These are phyloP conservation scores for Zaprionus camerounensis DNA, from an alignment of 1,140 invertebrate species.

Conservation along the genomic window DNA sequence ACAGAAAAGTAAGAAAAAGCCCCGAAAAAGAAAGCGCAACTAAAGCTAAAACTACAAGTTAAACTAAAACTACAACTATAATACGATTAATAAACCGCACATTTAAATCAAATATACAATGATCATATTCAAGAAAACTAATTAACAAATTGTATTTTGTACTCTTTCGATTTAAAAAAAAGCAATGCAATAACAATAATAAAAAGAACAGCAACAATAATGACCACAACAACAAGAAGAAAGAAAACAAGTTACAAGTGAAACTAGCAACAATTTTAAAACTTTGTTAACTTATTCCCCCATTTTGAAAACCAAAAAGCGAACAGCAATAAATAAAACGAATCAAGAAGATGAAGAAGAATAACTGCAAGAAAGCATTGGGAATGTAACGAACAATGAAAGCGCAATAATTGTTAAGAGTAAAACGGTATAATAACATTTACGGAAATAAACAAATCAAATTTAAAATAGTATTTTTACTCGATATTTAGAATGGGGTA, in stretches of 20 bases:
- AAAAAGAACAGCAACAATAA: slow-evolving; percentile 10
- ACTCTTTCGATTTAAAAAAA: slow-evolving; percentile 34
- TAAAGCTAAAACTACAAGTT: slow-evolving; percentile 11
- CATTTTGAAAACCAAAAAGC: slow-evolving; percentile 11
- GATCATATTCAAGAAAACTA: slow-evolving; percentile 17
- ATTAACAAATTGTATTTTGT: slow-evolving; percentile 38
- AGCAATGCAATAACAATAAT: slow-evolving; percentile 12
- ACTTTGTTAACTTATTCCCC: slow-evolving; percentile 44
- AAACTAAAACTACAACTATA: slow-evolving; percentile 14
- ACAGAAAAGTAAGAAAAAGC: neutral
- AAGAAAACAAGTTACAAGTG: neutral
- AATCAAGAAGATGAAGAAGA: neutral
- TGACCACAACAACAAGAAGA: slow-evolving; percentile 22
- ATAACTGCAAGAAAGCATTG: slow-evolving; percentile 26
- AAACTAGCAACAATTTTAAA: slow-evolving; percentile 32
- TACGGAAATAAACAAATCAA: slow-evolving; percentile 29
- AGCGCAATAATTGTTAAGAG: slow-evolving; percentile 48
- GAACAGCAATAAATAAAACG: slow-evolving; percentile 7
- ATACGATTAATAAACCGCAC: slow-evolving; percentile 36
- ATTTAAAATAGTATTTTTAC: neutral
- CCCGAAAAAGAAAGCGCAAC: neutral
- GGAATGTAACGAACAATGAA: slow-evolving; percentile 55
- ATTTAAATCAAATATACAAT: slow-evolving; percentile 36
- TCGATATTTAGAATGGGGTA: neutral
- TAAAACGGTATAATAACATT: slow-evolving; percentile 37